Conservation (phyloP, 2,888 invertebrate genomes). For the Synanthedon andrenaeformis region DNA sequence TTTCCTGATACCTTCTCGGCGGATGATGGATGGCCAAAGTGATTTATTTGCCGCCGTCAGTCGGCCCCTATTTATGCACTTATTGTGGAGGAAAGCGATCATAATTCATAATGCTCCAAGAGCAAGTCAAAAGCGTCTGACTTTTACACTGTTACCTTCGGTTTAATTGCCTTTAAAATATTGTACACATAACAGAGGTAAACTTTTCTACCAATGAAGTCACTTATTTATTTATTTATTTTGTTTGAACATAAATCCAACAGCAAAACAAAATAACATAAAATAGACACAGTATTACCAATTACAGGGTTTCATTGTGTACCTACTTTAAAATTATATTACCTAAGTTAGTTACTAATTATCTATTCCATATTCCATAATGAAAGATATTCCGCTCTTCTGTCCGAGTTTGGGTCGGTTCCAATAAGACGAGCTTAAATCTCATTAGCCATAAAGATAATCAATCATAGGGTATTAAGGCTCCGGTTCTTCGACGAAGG, state of each 20-base stretch:
- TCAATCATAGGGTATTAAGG: conserved; percentile 62
- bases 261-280: no score
- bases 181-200: no score
- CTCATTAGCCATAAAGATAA: conserved; percentile 61
- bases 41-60: conserved; percentile 28
- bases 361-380: no score
- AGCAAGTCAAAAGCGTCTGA: conserved; percentile 11
- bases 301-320: no score
- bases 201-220: no score
- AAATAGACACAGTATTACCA: no score
- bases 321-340: no score
- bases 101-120: conserved; percentile 50
- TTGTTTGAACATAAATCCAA: no score
- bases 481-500: conserved; percentile 11
- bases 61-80: conserved; percentile 58
- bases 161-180: neutral
- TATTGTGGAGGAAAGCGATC: conserved; percentile 61
- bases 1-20: conserved; percentile 14
- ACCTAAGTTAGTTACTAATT: no score
- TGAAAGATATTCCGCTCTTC: conserved; percentile 5
- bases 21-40: conserved; percentile 38
- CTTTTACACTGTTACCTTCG: neutral
- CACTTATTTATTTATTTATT: no score
- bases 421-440: conserved; percentile 32
- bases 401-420: conserved; percentile 15